Base-by-base conservation (phyloP, 2,888 invertebrate genomes). In the Ephialtes manifestator region DNA sequence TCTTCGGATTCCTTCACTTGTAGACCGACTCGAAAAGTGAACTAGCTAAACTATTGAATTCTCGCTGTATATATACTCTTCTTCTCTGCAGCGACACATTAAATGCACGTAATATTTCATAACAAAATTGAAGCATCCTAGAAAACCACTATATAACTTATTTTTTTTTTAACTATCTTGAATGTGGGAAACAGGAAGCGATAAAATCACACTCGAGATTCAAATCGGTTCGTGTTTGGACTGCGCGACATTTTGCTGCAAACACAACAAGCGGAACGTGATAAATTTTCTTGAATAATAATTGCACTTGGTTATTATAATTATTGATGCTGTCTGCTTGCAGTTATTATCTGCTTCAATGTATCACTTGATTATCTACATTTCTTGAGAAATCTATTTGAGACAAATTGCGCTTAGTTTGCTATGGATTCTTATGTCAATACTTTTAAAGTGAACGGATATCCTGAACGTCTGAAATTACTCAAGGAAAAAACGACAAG, bases 181-280 rank as follows among this genome's bases (percentile, higher is more conserved):
- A 24, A 39, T 15, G 28, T 48, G 63, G 55, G 74, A 55, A 80
- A 65, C 70, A 70, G 84, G 80, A 84, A 84, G 76, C 28, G 75
- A 84, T 80, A 71, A 80, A 84, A 84, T 84, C 63, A 53, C 39
- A n/a, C 11, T 48, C 53, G 39, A 75, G 78, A 83, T 79, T 46
- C n/a, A 7, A 11, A 74, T 83, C 79, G 35, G 8, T 51, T 43
- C 28, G 71, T n/a, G 53, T 71, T 20, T 68, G 11, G 28, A 15
- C 5, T 28, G 58, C 58, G 28, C 58, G 24, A 58, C 55, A 24
- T 11, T 55, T 4, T 24, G 10, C 24, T 28, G 2, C 10, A 13
- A 39, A 55, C 15, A 71, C 43, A 72, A 72, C 55, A 39, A 55
- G 15, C 71, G 71, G 24, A 43, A 55, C 55, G 55, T 15, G 20